Evolutionary conservation across 2,113 vertebrate genomes (phyloP).

Genomic region (Salminus brasiliensis): DNA sequence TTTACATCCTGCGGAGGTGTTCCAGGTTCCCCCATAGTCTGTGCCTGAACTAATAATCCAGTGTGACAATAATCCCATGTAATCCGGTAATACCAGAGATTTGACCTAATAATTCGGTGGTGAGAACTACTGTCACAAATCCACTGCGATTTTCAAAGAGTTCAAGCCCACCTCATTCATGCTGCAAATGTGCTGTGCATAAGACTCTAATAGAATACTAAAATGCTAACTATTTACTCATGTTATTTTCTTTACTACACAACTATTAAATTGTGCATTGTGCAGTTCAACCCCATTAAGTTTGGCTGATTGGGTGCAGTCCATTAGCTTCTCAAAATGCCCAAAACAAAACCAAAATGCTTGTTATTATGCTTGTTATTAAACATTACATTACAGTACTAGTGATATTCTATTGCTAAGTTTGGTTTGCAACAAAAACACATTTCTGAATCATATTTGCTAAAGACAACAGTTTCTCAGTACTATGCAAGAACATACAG

Average conservation of each 20-base stretch:
- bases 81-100: constrained; percentile 71
- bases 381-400: too few species aligned
- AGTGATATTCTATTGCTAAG: too few species aligned
- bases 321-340: too few species aligned
- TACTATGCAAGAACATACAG: too few species aligned
- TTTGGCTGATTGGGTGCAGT: not conserved
- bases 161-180: not conserved
- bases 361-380: too few species aligned
- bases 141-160: constrained; percentile 39
- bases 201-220: not conserved
- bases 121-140: constrained; percentile 66
- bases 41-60: constrained; percentile 56
- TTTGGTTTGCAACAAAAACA: too few species aligned
- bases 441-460: too few species aligned
- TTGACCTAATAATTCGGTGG: constrained; percentile 65
- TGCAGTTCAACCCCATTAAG: not conserved
- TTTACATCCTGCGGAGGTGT: constrained; percentile 2
- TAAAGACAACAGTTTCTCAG: too few species aligned
- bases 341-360: too few species aligned
- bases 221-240: not conserved
- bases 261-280: not conserved
- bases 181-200: not conserved
- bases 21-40: constrained; percentile 9
- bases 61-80: constrained; percentile 66
- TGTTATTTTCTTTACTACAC: not conserved